Percentiles rank a stretch among this genome's conserved stretches.
phyloP scores from a whole-genome alignment of 2,113 vertebrate genomes.

The Eonycteris spelaea region DNA sequence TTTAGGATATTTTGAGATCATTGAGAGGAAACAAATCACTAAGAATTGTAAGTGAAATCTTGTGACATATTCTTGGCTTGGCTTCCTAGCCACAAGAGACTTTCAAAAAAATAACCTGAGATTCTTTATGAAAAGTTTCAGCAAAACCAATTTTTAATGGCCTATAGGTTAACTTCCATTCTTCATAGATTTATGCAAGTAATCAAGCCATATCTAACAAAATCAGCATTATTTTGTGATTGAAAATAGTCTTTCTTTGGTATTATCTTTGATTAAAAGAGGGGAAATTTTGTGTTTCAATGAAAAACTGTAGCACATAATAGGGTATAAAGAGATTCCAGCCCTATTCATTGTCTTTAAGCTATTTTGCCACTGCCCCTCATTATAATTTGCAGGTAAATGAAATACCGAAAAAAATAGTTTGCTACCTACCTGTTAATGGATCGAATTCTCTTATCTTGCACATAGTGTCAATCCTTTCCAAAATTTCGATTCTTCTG shows the following conservation, averaged over 20 bases:
- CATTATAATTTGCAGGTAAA: neutral
- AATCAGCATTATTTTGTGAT: neutral
- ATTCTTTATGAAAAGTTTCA: neutral
- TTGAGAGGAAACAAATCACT: neutral
- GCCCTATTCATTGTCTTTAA: neutral
- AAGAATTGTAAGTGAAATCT: neutral
- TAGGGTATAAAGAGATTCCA: neutral
- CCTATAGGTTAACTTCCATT: neutral
- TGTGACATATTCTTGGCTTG: neutral
- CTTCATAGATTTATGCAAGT: neutral
- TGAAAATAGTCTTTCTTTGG: neutral
- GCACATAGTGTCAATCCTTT: neutral
- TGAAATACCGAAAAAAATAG: neutral
- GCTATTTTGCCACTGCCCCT: neutral
- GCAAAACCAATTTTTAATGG: neutral
- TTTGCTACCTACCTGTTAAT: neutral
- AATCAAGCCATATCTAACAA: neutral
- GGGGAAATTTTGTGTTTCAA: neutral
- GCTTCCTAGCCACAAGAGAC: neutral
- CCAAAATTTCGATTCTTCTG: neutral
- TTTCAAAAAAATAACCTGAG: neutral
- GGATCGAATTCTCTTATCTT: neutral
- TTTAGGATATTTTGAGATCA: neutral
- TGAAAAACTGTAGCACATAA: neutral
- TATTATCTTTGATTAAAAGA: neutral